These are phyloP conservation scores for Clangula hyemalis DNA, from an alignment of 2,797 vertebrate species.

Conservation along the genomic window DNA sequence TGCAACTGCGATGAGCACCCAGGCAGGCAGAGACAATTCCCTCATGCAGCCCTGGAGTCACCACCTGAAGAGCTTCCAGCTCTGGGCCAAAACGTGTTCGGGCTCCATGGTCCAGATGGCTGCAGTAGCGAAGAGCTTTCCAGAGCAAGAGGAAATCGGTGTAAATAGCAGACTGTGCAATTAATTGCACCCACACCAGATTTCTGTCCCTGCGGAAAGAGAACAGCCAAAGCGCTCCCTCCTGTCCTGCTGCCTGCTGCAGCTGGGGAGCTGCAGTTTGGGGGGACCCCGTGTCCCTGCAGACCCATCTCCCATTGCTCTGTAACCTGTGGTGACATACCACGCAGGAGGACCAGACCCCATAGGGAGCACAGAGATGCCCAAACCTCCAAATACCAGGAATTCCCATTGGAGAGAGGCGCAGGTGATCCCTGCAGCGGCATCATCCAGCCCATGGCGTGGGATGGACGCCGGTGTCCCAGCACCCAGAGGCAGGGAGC, in stretches of 20 bases:
- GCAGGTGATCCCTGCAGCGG: background rate
- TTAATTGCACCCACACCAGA: slow-evolving; percentile 15
- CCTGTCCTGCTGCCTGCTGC: background rate
- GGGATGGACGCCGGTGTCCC: background rate
- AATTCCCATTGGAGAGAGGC: background rate
- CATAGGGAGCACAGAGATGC: background rate
- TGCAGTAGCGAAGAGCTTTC: slow-evolving; percentile 41
- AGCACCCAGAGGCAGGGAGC: background rate
- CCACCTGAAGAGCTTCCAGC: background rate
- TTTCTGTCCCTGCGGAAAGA: background rate
- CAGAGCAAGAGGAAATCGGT: slow-evolving; percentile 36
- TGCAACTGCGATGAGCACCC: too few species aligned
- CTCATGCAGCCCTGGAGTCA: background rate
- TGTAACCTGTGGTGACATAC: background rate
- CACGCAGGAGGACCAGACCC: background rate
- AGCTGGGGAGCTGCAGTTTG: background rate
- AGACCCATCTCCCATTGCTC: background rate
- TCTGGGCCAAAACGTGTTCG: background rate
- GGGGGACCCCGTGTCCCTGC: accelerated
- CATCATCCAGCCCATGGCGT: accelerated
- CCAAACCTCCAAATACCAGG: accelerated
- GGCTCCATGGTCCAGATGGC: slow-evolving; percentile 56
- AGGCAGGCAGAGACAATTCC: background rate
- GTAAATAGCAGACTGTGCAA: slow-evolving; percentile 46
- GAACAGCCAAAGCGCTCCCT: background rate